These are phyloP conservation scores for Smithornis capensis DNA, from an alignment of 2,113 vertebrate species.

Conservation along the genomic window DNA sequence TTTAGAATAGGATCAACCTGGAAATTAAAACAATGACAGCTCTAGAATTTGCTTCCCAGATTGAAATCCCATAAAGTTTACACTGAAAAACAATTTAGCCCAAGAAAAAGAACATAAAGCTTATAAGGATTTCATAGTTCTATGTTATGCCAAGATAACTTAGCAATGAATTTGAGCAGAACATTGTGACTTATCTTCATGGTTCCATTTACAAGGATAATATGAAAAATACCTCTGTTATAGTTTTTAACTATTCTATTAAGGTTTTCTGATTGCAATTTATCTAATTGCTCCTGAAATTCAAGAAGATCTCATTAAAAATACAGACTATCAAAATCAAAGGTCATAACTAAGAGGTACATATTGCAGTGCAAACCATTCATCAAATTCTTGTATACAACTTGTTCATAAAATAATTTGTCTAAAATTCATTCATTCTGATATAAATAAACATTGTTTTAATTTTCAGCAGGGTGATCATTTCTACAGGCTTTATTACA, in stretches of 20 bases:
- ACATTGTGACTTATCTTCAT: not conserved
- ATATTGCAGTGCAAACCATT: not conserved
- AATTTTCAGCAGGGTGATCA: not conserved
- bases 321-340: not conserved
- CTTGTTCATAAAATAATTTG: not conserved
- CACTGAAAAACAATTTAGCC: not conserved
- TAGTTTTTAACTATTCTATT: not conserved
- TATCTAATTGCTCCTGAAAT: not conserved
- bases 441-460: not conserved
- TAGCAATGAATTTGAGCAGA: not conserved
- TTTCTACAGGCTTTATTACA: not conserved
- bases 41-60: not conserved
- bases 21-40: not conserved
- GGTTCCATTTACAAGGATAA: not conserved
- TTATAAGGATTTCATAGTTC: not conserved
- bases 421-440: not conserved
- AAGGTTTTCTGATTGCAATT: not conserved
- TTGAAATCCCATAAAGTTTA: not conserved
- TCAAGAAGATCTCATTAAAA: not conserved
- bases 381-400: not conserved
- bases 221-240: not conserved
- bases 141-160: not conserved
- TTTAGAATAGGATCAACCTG: not conserved
- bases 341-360: not conserved
- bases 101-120: not conserved